Evolutionary conservation across 92 coral and sea anemone genomes (phyloP).

Genomic region (Porites rus): DNA sequence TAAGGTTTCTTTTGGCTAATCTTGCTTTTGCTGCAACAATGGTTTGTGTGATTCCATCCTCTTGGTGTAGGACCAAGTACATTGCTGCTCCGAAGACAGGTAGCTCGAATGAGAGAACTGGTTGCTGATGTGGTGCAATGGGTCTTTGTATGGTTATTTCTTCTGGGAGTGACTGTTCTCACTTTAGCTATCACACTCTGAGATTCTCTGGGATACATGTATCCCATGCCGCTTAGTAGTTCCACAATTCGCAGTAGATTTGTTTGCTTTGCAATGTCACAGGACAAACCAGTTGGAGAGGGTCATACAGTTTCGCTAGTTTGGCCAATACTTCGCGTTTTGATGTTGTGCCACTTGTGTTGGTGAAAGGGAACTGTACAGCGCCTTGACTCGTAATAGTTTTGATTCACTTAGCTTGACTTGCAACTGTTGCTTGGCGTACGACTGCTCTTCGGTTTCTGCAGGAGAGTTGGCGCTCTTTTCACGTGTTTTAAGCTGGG

Average conservation of each 20-base stretch:
- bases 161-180: slow-evolving; percentile 34
- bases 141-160: slow-evolving; percentile 5
- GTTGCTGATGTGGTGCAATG: slow-evolving; percentile 32
- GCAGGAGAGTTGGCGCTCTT: neutral
- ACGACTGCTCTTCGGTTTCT: slow-evolving; percentile 25
- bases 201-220: neutral
- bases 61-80: slow-evolving; percentile 44
- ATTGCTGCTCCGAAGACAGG: slow-evolving; percentile 49
- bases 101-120: slow-evolving; percentile 32
- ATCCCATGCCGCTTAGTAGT: slow-evolving; percentile 51
- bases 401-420: slow-evolving; percentile 21
- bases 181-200: slow-evolving; percentile 23
- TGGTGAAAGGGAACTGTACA: slow-evolving; percentile 6
- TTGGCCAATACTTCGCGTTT: slow-evolving; percentile 35
- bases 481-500: neutral
- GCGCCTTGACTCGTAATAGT: slow-evolving; percentile 29
- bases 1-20: slow-evolving; percentile 41
- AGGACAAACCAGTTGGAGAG: slow-evolving; percentile 13
- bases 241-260: slow-evolving; percentile 55
- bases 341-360: neutral
- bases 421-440: slow-evolving; percentile 35
- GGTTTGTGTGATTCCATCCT: slow-evolving; percentile 33
- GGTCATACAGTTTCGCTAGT: slow-evolving; percentile 35
- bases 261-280: slow-evolving; percentile 41
- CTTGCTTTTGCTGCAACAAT: slow-evolving; percentile 50